Conservation (phyloP, 2,113 vertebrate genomes). For the Aspiorhynchus laticeps region DNA sequence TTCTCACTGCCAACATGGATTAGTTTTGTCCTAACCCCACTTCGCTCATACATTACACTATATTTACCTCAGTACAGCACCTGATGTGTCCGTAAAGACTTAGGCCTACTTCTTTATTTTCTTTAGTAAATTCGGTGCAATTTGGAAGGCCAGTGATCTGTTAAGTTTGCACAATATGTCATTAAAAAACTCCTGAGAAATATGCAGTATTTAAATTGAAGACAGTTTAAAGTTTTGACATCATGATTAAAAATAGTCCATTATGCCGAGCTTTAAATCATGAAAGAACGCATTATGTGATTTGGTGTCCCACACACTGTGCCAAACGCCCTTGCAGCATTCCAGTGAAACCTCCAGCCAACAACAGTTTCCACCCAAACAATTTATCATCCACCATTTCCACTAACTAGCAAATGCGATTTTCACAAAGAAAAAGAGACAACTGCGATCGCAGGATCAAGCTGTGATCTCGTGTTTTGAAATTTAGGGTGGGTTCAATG, state of each 20-base stretch:
- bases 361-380: slow-evolving; percentile 19
- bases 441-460: not conserved
- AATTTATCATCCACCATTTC: slow-evolving; percentile 33
- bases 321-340: slow-evolving; percentile 8
- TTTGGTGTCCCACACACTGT: not conserved
- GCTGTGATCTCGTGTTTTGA: slow-evolving; percentile 8
- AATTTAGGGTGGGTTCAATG: not conserved
- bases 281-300: not conserved
- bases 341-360: not conserved
- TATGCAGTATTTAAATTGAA: not conserved
- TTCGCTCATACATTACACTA: not conserved
- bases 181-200: slow-evolving; percentile 11
- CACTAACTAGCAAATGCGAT: not conserved
- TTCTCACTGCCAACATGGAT: not conserved
- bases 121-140: not conserved
- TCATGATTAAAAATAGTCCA: not conserved
- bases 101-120: not conserved
- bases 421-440: not conserved
- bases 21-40: not conserved
- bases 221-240: not conserved
- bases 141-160: not conserved
- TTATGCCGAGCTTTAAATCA: slow-evolving; percentile 14
- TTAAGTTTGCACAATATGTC: not conserved
- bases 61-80: not conserved
- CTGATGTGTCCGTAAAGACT: not conserved